Percentiles rank a stretch among this genome's conserved stretches.
Evolutionary conservation across 2,797 vertebrate species (phyloP).

Genomic region (Sebastes iracundus): DNA sequence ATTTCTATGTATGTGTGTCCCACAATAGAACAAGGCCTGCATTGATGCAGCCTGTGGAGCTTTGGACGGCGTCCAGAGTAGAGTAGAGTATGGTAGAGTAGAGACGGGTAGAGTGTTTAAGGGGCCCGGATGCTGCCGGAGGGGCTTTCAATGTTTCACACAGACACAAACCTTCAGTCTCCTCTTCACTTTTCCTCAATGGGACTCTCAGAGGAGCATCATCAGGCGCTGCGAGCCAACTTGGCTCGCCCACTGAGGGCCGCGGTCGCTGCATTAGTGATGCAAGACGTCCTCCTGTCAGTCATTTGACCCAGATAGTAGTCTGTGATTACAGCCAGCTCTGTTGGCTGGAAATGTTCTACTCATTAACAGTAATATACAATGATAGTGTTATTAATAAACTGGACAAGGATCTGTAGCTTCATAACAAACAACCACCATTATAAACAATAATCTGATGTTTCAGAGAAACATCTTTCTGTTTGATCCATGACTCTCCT

Average conservation of each 20-base stretch:
- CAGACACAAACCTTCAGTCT: conserved; percentile 66
- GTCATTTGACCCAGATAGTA: conserved; percentile 62
- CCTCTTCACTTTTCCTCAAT: conserved; percentile 73
- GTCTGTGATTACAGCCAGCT: conserved; percentile 18
- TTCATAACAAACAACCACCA: neutral
- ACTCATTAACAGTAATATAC: conserved; percentile 6
- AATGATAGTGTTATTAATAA: neutral
- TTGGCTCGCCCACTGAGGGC: conserved; percentile 67
- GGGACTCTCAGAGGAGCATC: conserved; percentile 60
- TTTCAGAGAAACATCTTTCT: neutral
- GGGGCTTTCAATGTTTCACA: conserved; percentile 45
- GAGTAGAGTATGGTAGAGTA: conserved; percentile 55
- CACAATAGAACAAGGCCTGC: conserved; percentile 75
- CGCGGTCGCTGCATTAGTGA: conserved; percentile 41
- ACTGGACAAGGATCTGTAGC: neutral
- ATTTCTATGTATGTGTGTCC: neutral
- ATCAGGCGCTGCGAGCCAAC: conserved; percentile 65
- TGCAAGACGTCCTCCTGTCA: conserved; percentile 25
- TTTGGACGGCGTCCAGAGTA: conserved; percentile 56
- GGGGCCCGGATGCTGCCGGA: conserved; percentile 33
- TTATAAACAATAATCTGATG: neutral
- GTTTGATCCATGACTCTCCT: neutral
- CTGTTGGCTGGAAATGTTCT: neutral
- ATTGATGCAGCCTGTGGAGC: conserved; percentile 68
- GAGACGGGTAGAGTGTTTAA: conserved; percentile 44